Evolutionary conservation across 2,888 invertebrate species (phyloP).

Genomic region (Luffia ferchaultella): DNA sequence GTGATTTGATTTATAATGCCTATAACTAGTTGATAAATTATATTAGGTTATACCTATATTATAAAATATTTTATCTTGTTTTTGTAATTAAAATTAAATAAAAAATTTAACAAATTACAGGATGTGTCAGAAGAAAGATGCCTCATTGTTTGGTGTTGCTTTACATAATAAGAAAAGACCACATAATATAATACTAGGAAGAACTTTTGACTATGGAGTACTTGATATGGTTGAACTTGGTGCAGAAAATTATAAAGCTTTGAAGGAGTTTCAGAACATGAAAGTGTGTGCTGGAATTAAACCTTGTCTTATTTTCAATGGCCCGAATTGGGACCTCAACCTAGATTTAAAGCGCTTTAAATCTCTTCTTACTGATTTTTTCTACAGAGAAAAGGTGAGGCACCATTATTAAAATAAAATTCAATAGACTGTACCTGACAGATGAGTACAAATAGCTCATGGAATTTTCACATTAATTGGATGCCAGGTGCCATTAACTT

Average conservation of each 20-base stretch:
- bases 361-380: constrained; percentile 91
- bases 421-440: no score
- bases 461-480: no score
- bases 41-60: no score
- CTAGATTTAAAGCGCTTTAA: constrained; percentile 84
- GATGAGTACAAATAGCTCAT: no score
- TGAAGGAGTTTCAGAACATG: constrained; percentile 80
- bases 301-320: constrained; percentile 91
- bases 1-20: no score
- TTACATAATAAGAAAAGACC: constrained; percentile 96
- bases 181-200: constrained; percentile 87
- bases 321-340: constrained; percentile 87
- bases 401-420: constrained; percentile 1
- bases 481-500: no score
- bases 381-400: constrained; percentile 77
- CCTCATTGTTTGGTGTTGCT: constrained; percentile 89
- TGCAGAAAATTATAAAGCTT: constrained; percentile 80
- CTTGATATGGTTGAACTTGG: constrained; percentile 97
- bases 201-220: constrained; percentile 88
- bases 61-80: no score
- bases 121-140: constrained; percentile 82
- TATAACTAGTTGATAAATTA: no score
- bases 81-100: no score
- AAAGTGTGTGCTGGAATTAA: constrained; percentile 86
- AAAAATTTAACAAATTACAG: constrained; percentile 31